phyloP scores from a whole-genome alignment of 2,797 vertebrate species.

The Steatocranus sp. region DNA sequence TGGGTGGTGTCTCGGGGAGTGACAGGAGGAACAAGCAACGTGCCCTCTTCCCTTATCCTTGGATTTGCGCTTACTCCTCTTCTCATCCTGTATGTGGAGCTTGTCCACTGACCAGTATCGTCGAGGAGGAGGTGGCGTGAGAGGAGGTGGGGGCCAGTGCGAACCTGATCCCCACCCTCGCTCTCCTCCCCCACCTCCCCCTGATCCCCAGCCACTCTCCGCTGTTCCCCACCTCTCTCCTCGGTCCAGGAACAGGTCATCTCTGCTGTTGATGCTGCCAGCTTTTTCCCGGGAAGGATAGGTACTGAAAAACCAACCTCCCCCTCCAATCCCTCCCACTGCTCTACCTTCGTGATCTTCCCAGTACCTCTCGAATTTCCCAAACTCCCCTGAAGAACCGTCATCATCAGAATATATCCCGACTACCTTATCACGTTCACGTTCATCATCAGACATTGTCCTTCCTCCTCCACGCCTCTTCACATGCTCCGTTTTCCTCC shows the following conservation, averaged over 20 bases:
- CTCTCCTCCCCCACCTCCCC: constrained; percentile 37
- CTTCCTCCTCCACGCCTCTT: constrained; percentile 59
- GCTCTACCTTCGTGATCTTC: constrained; percentile 77
- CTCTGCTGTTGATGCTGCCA: constrained; percentile 76
- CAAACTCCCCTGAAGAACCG: constrained; percentile 80
- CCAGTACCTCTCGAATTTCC: constrained; percentile 82
- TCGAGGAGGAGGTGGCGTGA: constrained; percentile 76
- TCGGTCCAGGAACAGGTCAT: constrained; percentile 70
- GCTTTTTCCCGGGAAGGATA: constrained; percentile 79
- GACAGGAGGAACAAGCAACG: constrained; percentile 67
- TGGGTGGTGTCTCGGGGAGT: constrained; percentile 66
- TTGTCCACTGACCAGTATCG: constrained; percentile 93
- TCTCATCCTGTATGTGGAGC: constrained; percentile 80
- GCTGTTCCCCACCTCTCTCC: constrained; percentile 68
- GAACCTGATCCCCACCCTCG: constrained; percentile 71
- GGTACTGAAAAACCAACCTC: constrained; percentile 81
- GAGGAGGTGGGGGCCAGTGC: constrained; percentile 71
- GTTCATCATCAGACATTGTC: constrained; percentile 71
- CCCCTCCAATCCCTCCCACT: constrained; percentile 77
- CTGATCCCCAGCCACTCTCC: constrained; percentile 68
- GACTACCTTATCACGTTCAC: constrained; percentile 70
- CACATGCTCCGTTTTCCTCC: constrained; percentile 60
- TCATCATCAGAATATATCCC: constrained; percentile 73
- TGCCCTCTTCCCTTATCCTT: constrained; percentile 70
- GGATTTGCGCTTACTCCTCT: constrained; percentile 71